Percentiles rank a stretch among this genome's conserved stretches.
phyloP scores from a whole-genome alignment of 2,113 vertebrate species.

The Leptosomus discolor region DNA sequence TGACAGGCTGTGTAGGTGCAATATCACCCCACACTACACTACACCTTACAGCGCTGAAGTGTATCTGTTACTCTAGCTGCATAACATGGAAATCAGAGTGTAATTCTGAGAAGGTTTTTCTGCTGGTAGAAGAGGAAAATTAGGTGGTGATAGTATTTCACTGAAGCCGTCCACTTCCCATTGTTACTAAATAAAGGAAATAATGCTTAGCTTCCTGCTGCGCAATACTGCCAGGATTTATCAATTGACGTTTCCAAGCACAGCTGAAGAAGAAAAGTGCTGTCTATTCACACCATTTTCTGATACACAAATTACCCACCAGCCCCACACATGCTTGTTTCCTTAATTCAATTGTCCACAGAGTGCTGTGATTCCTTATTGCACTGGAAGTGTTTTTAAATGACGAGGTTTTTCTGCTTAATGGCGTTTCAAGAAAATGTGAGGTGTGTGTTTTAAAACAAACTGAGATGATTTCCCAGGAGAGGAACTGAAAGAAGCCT shows the following conservation, averaged over 20 bases:
- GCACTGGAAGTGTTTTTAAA: neutral
- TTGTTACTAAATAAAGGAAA: neutral
- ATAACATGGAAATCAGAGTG: neutral
- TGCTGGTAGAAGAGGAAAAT: neutral
- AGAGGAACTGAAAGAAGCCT: neutral
- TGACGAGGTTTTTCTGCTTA: neutral
- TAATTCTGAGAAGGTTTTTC: neutral
- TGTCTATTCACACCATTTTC: neutral
- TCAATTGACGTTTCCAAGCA: neutral
- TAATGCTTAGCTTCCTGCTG: neutral
- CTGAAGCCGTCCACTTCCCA: neutral
- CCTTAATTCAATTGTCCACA: neutral
- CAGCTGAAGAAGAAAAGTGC: neutral
- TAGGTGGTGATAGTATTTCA: neutral
- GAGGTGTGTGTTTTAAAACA: neutral
- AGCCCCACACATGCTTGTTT: neutral
- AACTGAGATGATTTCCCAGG: neutral
- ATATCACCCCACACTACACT: no score
- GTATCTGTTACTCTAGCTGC: neutral
- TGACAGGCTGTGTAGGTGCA: neutral
- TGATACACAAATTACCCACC: neutral
- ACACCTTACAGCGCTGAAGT: neutral
- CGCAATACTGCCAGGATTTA: neutral
- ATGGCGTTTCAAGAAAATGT: neutral
- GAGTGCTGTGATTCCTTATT: neutral